phyloP scores from a whole-genome alignment of 2,797 vertebrate genomes.

The Myotis findleyi region DNA sequence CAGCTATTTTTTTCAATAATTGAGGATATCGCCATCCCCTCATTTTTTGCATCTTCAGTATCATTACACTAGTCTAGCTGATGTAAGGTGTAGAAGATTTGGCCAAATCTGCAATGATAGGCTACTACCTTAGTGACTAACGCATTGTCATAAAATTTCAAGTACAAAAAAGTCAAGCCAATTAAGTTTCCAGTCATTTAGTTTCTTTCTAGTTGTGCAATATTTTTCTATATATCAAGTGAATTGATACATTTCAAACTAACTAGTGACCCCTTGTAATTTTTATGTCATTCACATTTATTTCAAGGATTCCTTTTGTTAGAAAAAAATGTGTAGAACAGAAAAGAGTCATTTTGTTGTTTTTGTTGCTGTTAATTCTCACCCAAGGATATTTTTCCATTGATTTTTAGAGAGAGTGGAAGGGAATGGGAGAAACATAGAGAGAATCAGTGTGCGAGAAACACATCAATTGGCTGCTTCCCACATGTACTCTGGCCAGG shows the following conservation, averaged over 20 bases:
- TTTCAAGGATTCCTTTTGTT: neutral
- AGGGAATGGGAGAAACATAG: too few relatives aligned
- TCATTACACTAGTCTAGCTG: neutral
- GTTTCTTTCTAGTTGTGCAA: neutral
- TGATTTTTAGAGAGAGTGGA: too few relatives aligned
- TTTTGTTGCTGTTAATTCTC: too few relatives aligned
- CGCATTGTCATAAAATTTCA: neutral
- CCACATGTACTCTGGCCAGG: too few relatives aligned
- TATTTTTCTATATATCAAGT: neutral
- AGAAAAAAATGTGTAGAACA: neutral
- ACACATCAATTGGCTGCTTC: too few relatives aligned
- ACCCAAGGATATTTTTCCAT: too few relatives aligned
- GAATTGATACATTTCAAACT: neutral
- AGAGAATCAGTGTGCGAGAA: too few relatives aligned
- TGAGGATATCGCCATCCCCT: neutral
- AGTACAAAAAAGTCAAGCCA: neutral
- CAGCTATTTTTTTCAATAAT: neutral
- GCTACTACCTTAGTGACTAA: neutral
- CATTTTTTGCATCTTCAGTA: neutral
- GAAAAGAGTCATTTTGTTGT: neutral
- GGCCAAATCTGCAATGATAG: neutral
- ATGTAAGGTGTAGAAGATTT: neutral
- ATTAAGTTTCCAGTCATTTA: slow-evolving; percentile 9
- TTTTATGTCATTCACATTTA: neutral
- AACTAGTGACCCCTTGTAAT: neutral